Conservation (phyloP, 2,888 invertebrate species). For the Silvanus unidentatus region DNA sequence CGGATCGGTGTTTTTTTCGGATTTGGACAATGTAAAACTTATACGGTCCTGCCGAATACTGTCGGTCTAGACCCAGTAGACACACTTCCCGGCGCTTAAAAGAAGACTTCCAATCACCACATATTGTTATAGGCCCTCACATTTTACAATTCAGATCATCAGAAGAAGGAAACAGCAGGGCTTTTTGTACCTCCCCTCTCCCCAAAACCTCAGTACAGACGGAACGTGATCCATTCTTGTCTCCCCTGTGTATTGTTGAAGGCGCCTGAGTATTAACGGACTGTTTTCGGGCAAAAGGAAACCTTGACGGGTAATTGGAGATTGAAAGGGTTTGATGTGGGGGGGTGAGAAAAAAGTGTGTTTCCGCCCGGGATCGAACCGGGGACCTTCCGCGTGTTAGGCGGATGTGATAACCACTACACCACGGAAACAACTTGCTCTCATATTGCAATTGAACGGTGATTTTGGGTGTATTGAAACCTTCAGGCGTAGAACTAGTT, state of each 20-base stretch:
- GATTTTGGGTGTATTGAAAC: not conserved
- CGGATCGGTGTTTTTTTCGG: too few relatives aligned
- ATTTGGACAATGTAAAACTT: too few relatives aligned
- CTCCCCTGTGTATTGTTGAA: constrained; percentile 13
- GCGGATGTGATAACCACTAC: constrained; percentile 90
- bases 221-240: constrained; percentile 24
- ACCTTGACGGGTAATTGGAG: too few relatives aligned
- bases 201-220: not conserved
- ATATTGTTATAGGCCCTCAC: constrained; percentile 22
- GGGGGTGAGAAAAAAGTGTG: constrained; percentile 44
- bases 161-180: not conserved
- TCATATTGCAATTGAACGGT: not conserved
- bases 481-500: not conserved
- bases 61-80: constrained; percentile 30
- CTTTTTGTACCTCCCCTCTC: not conserved
- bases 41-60: constrained; percentile 24
- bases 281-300: too few relatives aligned
- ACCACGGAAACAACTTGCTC: constrained; percentile 67
- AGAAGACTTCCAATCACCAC: constrained; percentile 32
- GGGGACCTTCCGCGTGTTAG: constrained; percentile 89
- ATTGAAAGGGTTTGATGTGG: too few relatives aligned
- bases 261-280: constrained; percentile 20
- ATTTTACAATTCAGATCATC: constrained; percentile 16
- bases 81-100: constrained; percentile 30
- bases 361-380: constrained; percentile 86